Base-by-base conservation (phyloP, 2,888 invertebrate species). In the Sminthurinus aureus region DNA sequence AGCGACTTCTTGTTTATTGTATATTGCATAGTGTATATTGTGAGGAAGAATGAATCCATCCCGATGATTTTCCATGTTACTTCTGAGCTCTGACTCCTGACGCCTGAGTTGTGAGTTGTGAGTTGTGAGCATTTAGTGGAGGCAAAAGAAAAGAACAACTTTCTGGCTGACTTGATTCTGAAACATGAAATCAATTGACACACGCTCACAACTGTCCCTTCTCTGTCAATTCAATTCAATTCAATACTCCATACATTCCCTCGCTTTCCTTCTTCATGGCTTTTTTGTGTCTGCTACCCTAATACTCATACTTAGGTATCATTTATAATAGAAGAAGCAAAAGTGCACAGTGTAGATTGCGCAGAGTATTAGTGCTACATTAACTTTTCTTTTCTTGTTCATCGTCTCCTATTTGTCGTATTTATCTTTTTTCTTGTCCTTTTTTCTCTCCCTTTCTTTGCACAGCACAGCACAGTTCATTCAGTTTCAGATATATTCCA, bases 161-260 rank as follows among this genome's bases (percentile, higher is more conserved):
- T 86, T 86, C 85, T 84, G 86, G 81, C 82, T 86, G 80, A 86
- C 76, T 83, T 79, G 69, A 83, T 84, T 81, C 82, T 66, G 75
- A 85, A 84, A 84, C 84, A 84, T 83, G 52, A 79, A 86, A 86
- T 86, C 86, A 86, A 86, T 86, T 85, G 85, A 86, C 85, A 86
- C 85, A 86, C 86, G 83, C 86, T 85, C 83, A 77, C 84, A 81
- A 82, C 76, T 76, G 76, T 76, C 76, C 76, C 52, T 50, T 74
- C 66, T 81, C 74, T 74, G 81, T 81, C 81, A 74, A 81, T 74
- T 22, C 52, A 74, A 81, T 52, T n/a, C n/a, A 74, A 74, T 74
- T n/a, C n/a, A n/a, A n/a, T n/a, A n/a, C n/a, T n/a, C n/a, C n/a
- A n/a, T n/a, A n/a, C n/a, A 24, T 24, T 73, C 69, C 18, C 18